phyloP scores from a whole-genome alignment of 1,140 invertebrate genomes.

The Battus philenor region DNA sequence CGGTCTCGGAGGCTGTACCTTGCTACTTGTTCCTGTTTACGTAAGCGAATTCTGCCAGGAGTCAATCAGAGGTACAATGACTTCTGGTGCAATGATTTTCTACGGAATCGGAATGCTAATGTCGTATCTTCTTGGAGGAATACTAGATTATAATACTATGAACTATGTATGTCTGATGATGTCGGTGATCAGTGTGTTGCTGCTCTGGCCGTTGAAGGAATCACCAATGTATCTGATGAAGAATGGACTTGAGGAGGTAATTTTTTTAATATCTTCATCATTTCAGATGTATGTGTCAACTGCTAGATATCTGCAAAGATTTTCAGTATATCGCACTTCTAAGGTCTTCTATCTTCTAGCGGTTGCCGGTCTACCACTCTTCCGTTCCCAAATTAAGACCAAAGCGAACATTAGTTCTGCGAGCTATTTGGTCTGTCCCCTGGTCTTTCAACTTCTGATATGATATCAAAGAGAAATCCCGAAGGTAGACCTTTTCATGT shows the following conservation, averaged over 20 bases:
- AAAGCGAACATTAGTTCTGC: too few species aligned
- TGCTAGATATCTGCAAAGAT: too few species aligned
- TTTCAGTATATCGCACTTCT: too few species aligned
- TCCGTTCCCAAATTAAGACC: too few species aligned
- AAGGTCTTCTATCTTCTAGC: too few species aligned
- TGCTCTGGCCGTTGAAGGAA: constrained; percentile 35
- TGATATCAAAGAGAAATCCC: too few species aligned
- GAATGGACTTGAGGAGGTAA: constrained; percentile 41
- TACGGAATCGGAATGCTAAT: constrained; percentile 42
- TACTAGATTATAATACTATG: constrained; percentile 36
- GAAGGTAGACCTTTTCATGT: too few species aligned
- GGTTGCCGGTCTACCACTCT: too few species aligned
- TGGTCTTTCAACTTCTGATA: too few species aligned
- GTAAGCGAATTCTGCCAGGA: constrained; percentile 49
- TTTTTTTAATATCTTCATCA: neutral
- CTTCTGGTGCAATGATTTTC: constrained; percentile 34
- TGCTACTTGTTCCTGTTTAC: constrained; percentile 35
- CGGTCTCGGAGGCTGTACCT: constrained; percentile 28
- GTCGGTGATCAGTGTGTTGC: constrained; percentile 19
- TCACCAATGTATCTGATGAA: constrained; percentile 40
- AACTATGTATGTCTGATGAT: constrained; percentile 34
- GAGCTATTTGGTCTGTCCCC: too few species aligned
- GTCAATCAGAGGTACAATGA: constrained; percentile 44
- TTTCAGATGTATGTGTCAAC: neutral
- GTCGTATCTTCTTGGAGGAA: constrained; percentile 37